phyloP scores from a whole-genome alignment of 2,888 invertebrate genomes.

The Melangyna quadrimaculata region DNA sequence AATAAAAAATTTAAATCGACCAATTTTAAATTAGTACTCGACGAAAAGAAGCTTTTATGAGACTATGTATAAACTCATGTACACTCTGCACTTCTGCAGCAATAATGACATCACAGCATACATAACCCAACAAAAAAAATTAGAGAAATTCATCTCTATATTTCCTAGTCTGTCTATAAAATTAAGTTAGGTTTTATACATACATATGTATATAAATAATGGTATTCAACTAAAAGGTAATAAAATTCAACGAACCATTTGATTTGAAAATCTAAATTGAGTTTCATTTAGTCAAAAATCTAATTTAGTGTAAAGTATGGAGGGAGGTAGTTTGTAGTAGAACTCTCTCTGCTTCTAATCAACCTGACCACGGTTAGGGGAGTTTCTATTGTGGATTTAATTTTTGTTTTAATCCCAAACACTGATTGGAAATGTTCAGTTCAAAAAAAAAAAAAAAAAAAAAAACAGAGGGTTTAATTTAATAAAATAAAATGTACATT shows the following conservation, averaged over 20 bases:
- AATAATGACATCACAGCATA: no score
- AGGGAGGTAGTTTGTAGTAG: no score
- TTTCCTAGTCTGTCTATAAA: not conserved
- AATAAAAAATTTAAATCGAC: no score
- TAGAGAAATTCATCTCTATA: not conserved
- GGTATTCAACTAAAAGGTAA: conserved; percentile 1
- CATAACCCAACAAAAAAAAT: not conserved
- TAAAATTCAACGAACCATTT: conserved; percentile 49
- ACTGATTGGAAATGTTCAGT: conserved; percentile 48
- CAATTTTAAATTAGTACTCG: no score
- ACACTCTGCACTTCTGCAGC: no score
- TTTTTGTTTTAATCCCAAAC: not conserved
- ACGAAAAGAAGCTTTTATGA: no score
- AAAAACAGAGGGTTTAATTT: conserved; percentile 8
- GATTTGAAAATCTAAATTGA: conserved; percentile 65
- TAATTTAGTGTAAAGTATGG: conserved; percentile 52
- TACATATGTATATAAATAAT: not conserved
- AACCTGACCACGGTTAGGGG: conserved; percentile 59
- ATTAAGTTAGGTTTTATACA: not conserved
- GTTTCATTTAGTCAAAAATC: conserved; percentile 61
- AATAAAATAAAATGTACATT: conserved; percentile 20
- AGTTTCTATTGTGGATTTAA: conserved; percentile 17
- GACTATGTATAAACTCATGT: no score
- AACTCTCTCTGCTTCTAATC: conserved; percentile 50
- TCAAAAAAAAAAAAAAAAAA: not conserved